Evolutionary conservation across 1,140 invertebrate species (phyloP).

Genomic region (Caenorhabditis remanei): DNA sequence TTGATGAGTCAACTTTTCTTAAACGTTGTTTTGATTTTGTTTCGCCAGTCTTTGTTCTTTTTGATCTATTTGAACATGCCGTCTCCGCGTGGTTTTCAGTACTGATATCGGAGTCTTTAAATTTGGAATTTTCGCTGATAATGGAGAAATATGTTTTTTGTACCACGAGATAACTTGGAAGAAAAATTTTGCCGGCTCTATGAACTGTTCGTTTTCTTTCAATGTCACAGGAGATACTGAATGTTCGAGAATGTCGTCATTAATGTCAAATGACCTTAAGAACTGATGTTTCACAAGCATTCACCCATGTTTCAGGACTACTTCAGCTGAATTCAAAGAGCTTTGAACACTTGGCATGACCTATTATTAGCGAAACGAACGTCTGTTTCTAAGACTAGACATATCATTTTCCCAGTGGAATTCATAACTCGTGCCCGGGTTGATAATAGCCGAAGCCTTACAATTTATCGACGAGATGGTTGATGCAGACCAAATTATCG

Average conservation of each 20-base stretch:
- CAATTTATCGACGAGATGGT: not conserved
- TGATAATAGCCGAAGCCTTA: not conserved
- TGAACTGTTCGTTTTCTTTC: not conserved
- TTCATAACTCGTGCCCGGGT: too few relatives aligned
- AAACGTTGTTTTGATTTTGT: not conserved
- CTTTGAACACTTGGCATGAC: too few relatives aligned
- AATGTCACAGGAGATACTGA: not conserved
- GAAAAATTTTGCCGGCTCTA: not conserved
- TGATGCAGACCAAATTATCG: not conserved
- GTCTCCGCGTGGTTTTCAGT: not conserved
- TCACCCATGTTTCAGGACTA: too few relatives aligned
- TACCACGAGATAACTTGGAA: not conserved
- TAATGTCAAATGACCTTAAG: too few relatives aligned
- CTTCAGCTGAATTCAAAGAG: too few relatives aligned
- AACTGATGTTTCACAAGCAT: too few relatives aligned
- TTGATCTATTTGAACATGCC: conserved; percentile 19
- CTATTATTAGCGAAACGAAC: too few relatives aligned
- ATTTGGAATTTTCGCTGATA: not conserved
- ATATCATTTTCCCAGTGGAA: too few relatives aligned
- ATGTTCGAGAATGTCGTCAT: not conserved
- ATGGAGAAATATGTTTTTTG: conserved; percentile 17
- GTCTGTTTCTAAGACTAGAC: too few relatives aligned
- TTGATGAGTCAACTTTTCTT: not conserved
- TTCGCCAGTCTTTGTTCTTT: not conserved
- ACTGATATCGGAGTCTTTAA: not conserved